Conservation (phyloP, 1,140 invertebrate genomes). For the Stegodyphus mimosarum region DNA sequence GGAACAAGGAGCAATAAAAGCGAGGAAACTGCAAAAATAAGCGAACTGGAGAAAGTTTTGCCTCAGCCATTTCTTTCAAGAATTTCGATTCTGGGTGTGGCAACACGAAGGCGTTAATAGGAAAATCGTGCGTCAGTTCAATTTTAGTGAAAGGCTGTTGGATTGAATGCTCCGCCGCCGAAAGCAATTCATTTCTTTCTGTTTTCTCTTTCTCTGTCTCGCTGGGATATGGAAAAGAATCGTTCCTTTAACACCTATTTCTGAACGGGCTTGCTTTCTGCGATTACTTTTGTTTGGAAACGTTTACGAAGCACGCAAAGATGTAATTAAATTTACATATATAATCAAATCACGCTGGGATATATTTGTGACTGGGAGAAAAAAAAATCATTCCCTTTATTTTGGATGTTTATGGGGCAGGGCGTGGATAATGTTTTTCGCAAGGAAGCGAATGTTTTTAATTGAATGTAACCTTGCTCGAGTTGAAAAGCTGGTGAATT, state of each 20-base stretch:
- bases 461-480: background rate
- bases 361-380: no score
- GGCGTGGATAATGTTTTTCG: background rate
- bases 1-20: no score
- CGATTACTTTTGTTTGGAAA: slow-evolving; percentile 30
- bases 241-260: slow-evolving; percentile 31
- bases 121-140: slow-evolving; percentile 35
- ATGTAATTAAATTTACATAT: slow-evolving; percentile 44
- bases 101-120: slow-evolving; percentile 32
- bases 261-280: background rate
- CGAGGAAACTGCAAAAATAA: no score
- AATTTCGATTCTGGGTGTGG: slow-evolving; percentile 16
- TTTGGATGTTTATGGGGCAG: no score
- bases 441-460: background rate
- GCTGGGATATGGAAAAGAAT: slow-evolving; percentile 41
- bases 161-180: slow-evolving; percentile 21
- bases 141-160: slow-evolving; percentile 32
- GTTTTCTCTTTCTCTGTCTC: slow-evolving; percentile 20
- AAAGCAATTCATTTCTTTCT: slow-evolving; percentile 46
- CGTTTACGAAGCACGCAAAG: slow-evolving; percentile 11
- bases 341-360: slow-evolving; percentile 21
- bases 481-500: background rate
- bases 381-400: no score
- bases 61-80: no score
- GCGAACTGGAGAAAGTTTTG: no score